Evolutionary conservation across 2,797 vertebrate genomes (phyloP), one percentile per base, ranked within the genome.

Genomic region (Bradypus variegatus): DNA sequence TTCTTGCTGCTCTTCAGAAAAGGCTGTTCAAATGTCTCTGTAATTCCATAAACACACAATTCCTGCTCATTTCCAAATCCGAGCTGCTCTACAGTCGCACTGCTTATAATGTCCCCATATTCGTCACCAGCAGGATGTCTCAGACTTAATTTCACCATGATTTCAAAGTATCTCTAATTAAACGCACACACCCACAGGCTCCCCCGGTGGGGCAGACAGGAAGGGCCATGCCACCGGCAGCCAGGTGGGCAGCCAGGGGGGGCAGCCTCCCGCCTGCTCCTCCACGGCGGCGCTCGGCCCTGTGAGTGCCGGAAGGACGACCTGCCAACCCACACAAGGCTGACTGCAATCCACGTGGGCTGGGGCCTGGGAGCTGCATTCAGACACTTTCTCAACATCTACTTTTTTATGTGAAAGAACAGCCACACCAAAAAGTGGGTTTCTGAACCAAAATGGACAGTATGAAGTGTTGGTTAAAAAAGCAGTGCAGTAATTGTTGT

Each of bases 81-180:
- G 12, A 0, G 14, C 70, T 13, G 6, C 33, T 3, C 41, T 13
- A 6, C 5, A 23, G 38, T 25, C 53, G 7, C 58, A 15, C 50
- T 38, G 21, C 11, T 14, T 58, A 29, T 55, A 25, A 36, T 79
- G 50, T 79, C 33, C 33, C 19, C 11, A 16, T 50, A 50, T 29
- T 18, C 19, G 58, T 23, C 2, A 58, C 7, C 29, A 31, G 45
- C 58, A 2, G 23, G 13, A 36, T 1, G 6, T 0, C 0, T 33
- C n/a, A 6, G 36, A 41, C 41, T 9, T 16, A 15, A 10, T 11
- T 41, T n/a, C 75, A 38, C 76, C 5, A 67, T 23, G 53, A 62
- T 29, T 41, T 79, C 69, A 11, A 2, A 6, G 29, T 11, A 19
- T 5, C 21, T 41, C 50, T 13, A 3, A 36, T 48, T 6, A 0